phyloP scores from a whole-genome alignment of 2,888 invertebrate species.

The Ommatoiulus sabulosus region DNA sequence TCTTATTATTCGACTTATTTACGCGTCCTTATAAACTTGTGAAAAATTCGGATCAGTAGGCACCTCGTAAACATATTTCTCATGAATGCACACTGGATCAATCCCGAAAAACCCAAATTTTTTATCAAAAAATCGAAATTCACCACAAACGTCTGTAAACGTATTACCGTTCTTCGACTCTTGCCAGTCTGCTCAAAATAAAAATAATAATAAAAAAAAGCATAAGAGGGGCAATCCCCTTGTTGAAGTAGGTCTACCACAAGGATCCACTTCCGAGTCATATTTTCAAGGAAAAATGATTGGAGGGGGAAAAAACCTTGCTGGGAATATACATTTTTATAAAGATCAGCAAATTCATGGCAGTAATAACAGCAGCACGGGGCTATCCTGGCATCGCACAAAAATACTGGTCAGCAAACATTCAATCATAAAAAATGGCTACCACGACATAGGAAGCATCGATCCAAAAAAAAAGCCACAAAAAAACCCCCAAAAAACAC shows the following conservation, averaged over 20 bases:
- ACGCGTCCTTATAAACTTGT: no score
- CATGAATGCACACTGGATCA: background rate
- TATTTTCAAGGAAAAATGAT: conserved; percentile 41
- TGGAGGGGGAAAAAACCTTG: conserved; percentile 36
- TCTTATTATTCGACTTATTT: background rate
- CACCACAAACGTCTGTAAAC: background rate
- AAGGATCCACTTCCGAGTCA: conserved; percentile 42
- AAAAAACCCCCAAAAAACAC: background rate
- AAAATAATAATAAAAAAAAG: conserved; percentile 24
- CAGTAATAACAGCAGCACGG: conserved; percentile 41
- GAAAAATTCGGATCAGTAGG: background rate
- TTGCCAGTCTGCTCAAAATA: conserved; percentile 35
- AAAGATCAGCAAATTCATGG: conserved; percentile 48
- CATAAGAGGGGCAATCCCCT: conserved; percentile 45
- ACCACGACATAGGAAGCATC: background rate
- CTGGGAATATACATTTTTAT: conserved; percentile 38
- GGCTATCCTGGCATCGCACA: conserved; percentile 34
- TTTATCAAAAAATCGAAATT: conserved; percentile 28
- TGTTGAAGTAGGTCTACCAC: conserved; percentile 42
- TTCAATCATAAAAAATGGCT: background rate
- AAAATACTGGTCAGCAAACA: conserved; percentile 44
- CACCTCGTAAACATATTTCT: conserved; percentile 38
- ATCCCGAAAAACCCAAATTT: background rate
- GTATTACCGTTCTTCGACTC: conserved; percentile 20
- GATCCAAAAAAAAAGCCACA: background rate